Evolutionary conservation across 92 coral and sea anemone genomes (phyloP).

Genomic region (Pocillopora grandis): DNA sequence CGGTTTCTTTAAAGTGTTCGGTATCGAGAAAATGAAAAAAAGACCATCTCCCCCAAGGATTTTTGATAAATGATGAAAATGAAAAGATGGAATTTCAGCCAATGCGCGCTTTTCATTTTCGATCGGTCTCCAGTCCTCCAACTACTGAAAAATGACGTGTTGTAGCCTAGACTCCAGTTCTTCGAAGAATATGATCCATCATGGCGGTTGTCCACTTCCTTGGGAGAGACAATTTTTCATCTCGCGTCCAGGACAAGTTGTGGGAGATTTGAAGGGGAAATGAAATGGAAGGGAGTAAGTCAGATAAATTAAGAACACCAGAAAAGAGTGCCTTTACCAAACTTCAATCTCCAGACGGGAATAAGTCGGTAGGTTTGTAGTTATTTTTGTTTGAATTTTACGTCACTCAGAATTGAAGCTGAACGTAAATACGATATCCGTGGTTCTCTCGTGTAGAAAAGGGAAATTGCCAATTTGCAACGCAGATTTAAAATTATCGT

Average conservation of each 20-base stretch:
- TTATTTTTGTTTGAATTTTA: too few relatives aligned
- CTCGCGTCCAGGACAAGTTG: not conserved
- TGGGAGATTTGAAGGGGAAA: too few relatives aligned
- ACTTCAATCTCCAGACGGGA: slow-evolving; percentile 1
- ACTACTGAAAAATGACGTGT: not conserved
- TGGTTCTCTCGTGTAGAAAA: too few relatives aligned
- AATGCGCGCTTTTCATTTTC: slow-evolving; percentile 26
- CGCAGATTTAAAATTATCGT: too few relatives aligned
- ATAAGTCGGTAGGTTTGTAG: slow-evolving; percentile 13
- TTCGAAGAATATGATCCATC: not conserved
- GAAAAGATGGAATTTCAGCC: slow-evolving; percentile 10
- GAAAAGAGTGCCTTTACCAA: slow-evolving; percentile 14
- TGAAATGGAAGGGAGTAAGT: slow-evolving; percentile 11
- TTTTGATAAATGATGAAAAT: not conserved
- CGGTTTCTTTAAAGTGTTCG: too few relatives aligned
- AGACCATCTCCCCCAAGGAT: not conserved
- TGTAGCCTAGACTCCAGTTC: not conserved
- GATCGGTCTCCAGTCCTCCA: not conserved
- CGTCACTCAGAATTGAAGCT: too few relatives aligned
- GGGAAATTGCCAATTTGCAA: too few relatives aligned
- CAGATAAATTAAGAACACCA: not conserved
- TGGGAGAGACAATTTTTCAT: not conserved
- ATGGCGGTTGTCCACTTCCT: slow-evolving; percentile 15
- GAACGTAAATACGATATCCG: too few relatives aligned
- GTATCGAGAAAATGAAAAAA: too few relatives aligned